Percentiles rank a stretch among this genome's conserved stretches.
Conservation (phyloP, 2,797 vertebrate genomes). For the Cichlasoma orientale region DNA sequence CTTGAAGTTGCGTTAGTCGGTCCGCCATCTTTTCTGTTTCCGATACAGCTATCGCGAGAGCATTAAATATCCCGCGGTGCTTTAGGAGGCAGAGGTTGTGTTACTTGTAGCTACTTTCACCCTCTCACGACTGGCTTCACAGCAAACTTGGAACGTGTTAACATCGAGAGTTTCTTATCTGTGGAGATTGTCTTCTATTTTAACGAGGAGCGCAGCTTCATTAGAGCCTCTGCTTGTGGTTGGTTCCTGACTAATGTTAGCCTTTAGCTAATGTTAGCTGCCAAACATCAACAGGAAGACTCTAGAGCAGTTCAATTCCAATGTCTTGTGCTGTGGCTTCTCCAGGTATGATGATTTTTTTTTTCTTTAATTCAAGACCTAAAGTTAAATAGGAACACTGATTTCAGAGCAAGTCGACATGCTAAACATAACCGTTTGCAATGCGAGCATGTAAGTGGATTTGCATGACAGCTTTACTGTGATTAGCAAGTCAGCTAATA, state of each 20-base stretch:
- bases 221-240: neutral
- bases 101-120: neutral
- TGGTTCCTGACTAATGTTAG: conserved; percentile 28
- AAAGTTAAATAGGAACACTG: accelerated
- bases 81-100: neutral
- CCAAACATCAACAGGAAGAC: conserved; percentile 71
- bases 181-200: neutral
- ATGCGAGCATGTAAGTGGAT: neutral
- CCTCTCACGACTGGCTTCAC: neutral
- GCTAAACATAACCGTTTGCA: neutral
- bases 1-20: conserved; percentile 92
- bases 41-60: conserved; percentile 43
- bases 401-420: neutral
- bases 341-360: conserved; percentile 56
- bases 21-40: conserved; percentile 87
- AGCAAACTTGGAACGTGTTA: neutral
- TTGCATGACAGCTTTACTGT: conserved; percentile 3
- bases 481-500: conserved; percentile 19
- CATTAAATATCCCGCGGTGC: conserved; percentile 2
- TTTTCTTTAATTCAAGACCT: neutral
- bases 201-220: neutral
- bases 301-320: neutral
- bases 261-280: conserved; percentile 61
- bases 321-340: conserved; percentile 69
- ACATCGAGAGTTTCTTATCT: neutral